phyloP scores from a whole-genome alignment of 1,140 invertebrate species.

The Argopecten irradians region DNA sequence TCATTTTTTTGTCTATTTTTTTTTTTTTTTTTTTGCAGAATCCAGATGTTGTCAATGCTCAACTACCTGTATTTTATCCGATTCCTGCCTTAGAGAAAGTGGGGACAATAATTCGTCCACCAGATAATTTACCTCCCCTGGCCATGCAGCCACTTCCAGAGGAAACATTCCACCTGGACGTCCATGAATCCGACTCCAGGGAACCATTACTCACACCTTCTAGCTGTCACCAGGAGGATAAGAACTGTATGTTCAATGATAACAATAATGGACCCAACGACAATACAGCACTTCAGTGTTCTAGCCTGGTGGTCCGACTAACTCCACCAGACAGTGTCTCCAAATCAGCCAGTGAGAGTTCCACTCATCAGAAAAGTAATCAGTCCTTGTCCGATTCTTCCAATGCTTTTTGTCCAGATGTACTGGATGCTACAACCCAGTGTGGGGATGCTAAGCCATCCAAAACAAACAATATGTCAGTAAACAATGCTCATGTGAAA shows the following conservation, averaged over 20 bases:
- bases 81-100: conserved; percentile 16
- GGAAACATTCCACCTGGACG: background rate
- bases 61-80: conserved; percentile 39
- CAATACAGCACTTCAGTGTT: background rate
- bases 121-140: background rate
- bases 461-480: background rate
- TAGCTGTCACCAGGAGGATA: background rate
- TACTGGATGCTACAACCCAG: background rate
- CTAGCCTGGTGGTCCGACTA: background rate
- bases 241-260: background rate
- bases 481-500: background rate
- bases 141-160: background rate
- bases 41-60: conserved; percentile 33
- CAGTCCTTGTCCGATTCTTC: background rate
- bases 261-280: background rate
- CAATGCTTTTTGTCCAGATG: background rate
- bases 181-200: conserved; percentile 25
- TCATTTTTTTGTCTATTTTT: background rate
- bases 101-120: background rate
- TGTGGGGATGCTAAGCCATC: background rate
- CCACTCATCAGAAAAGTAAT: conserved; percentile 21
- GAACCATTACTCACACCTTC: conserved; percentile 28
- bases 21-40: conserved; percentile 31
- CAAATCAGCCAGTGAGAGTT: background rate
- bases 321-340: background rate